Base-by-base conservation (phyloP, 2,888 invertebrate genomes). In the Plutella xylostella region DNA sequence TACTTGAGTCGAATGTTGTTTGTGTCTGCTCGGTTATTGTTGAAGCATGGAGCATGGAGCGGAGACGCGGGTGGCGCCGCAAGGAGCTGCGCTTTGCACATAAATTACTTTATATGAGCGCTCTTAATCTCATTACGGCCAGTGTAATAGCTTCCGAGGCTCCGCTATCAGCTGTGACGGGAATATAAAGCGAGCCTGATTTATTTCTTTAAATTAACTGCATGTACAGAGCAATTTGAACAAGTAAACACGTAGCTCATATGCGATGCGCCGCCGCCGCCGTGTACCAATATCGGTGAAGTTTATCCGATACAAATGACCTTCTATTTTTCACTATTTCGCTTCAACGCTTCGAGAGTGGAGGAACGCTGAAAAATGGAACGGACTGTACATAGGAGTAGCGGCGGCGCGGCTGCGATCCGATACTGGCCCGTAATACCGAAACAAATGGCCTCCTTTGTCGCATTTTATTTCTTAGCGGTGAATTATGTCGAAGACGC, bases 61-160 rank as follows among this genome's bases (percentile, higher is more conserved):
- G 49, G 46, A 40, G 45, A 51, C 49, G 53, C 49, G 51, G 50
- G 51, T 45, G 50, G 55, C 54, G 57, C 55, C 11, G 12, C 11
- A 39, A 58, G 57, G 60, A 65, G 59, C 65, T 67, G 65, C 67
- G 65, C 66, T 66, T 63, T 62, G 60, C 63, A 68, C 73, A 76
- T 77, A 77, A 78, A 77, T 79, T 78, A 78, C 77, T 71, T 76
- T 73, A 73, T 77, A 78, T 79, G 73, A 78, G 67, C 72, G 72
- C 71, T 78, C 72, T 77, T 77, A 76, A 80, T 78, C 75, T 79
- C 75, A 78, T 80, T 77, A 76, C 67, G 67, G 69, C 68, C 66
- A 65, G 70, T 71, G 68, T 76, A 73, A 77, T 78, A 77, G 76
- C 75, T 76, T 72, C 69, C 68, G 71, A 72, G 74, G 68, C 72